Conservation (phyloP, 2,113 vertebrate genomes). For the Otolemur garnettii region DNA sequence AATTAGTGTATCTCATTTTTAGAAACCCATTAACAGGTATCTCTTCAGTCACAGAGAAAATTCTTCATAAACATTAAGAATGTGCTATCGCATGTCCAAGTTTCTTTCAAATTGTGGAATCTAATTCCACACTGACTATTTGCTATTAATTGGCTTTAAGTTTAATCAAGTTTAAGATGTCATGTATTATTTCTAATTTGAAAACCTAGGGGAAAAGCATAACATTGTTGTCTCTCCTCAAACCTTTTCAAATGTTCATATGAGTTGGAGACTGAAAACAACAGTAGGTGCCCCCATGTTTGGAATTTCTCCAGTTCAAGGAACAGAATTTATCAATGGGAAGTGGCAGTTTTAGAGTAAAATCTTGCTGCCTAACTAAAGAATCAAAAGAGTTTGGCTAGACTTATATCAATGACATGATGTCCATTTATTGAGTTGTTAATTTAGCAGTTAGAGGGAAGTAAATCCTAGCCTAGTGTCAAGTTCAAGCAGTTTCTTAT, state of each 20-base stretch:
- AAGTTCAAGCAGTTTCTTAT: background rate
- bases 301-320: slow-evolving; percentile 9
- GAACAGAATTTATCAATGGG: background rate
- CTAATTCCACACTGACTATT: slow-evolving; percentile 79
- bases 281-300: background rate
- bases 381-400: background rate
- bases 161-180: slow-evolving; percentile 80
- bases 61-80: slow-evolving; percentile 82
- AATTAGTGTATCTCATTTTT: slow-evolving; percentile 81
- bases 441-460: background rate
- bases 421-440: background rate
- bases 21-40: slow-evolving; percentile 67
- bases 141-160: slow-evolving; percentile 82
- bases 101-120: slow-evolving; percentile 61
- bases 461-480: background rate
- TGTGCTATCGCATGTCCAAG: slow-evolving; percentile 74
- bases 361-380: background rate
- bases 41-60: slow-evolving; percentile 74
- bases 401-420: background rate
- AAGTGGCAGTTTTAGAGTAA: background rate
- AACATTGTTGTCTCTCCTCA: slow-evolving; percentile 25
- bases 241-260: background rate
- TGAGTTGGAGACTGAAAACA: background rate
- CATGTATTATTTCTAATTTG: slow-evolving; percentile 48
- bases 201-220: background rate